phyloP scores from a whole-genome alignment of 2,797 vertebrate species.

The Nasua narica region DNA sequence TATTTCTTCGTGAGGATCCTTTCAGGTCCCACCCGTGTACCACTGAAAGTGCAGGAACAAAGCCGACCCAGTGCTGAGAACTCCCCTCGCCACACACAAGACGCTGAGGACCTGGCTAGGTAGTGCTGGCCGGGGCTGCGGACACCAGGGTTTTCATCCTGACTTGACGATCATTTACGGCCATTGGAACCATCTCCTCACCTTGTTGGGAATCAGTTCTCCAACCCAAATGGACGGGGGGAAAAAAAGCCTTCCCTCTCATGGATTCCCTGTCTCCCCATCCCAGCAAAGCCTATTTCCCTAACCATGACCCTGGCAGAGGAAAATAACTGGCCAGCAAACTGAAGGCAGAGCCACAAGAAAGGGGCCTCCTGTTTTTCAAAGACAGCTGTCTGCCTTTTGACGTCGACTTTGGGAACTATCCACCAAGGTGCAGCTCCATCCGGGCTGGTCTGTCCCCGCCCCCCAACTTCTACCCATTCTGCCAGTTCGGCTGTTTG shows the following conservation, averaged over 20 bases:
- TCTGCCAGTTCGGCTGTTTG: fast-evolving
- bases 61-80: not conserved
- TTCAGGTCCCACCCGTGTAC: no score
- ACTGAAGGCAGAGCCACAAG: not conserved
- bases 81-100: not conserved
- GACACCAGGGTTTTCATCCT: not conserved
- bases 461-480: not conserved
- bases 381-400: not conserved
- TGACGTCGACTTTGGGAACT: not conserved
- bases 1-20: not conserved
- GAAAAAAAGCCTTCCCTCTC: not conserved
- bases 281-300: not conserved
- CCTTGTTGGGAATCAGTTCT: not conserved
- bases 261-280: not conserved
- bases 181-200: not conserved
- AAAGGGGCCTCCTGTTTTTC: not conserved
- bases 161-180: not conserved
- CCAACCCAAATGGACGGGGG: not conserved
- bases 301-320: not conserved
- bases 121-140: not conserved
- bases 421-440: not conserved
- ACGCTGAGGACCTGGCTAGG: not conserved
- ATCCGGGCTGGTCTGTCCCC: not conserved
- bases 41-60: not conserved
- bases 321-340: not conserved